A percentile compares a stretch with the other conserved stretches of the same genome.
These are phyloP conservation scores for Beris morrisii DNA, from an alignment of 2,888 invertebrate species.

Conservation along the genomic window DNA sequence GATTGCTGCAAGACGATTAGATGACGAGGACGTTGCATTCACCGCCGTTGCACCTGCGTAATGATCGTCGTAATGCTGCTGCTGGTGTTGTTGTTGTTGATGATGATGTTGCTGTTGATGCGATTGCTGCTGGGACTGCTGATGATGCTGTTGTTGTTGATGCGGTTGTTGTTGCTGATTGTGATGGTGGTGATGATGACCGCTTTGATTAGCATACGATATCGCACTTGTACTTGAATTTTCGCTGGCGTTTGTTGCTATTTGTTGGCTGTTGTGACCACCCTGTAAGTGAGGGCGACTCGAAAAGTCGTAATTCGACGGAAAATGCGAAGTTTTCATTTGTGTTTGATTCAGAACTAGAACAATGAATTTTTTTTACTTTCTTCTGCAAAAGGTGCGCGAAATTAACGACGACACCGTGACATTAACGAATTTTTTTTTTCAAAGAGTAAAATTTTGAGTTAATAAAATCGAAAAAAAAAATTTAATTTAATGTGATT, in stretches of 20 bases:
- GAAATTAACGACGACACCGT: too few relatives aligned
- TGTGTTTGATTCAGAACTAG: constrained; percentile 38
- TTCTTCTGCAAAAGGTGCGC: constrained; percentile 4
- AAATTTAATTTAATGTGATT: too few relatives aligned
- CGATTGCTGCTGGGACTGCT: constrained; percentile 37
- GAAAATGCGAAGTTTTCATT: constrained; percentile 49
- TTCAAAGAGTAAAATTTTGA: too few relatives aligned
- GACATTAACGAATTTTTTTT: too few relatives aligned
- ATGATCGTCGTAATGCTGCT: constrained; percentile 18
- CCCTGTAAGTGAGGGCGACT: constrained; percentile 47
- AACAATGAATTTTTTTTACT: constrained; percentile 26
- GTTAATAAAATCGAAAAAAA: too few relatives aligned
- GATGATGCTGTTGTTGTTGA: constrained; percentile 35
- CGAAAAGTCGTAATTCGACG: constrained; percentile 47
- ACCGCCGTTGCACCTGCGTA: constrained; percentile 37
- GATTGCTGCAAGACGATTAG: constrained; percentile 19
- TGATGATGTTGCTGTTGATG: constrained; percentile 34
- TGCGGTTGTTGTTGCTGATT: constrained; percentile 31
- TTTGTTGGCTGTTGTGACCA: constrained; percentile 40
- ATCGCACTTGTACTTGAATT: constrained; percentile 26
- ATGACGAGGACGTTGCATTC: constrained; percentile 36
- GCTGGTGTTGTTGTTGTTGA: constrained; percentile 6
- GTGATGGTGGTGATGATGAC: constrained; percentile 12
- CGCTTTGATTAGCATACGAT: constrained; percentile 31
- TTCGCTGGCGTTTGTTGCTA: constrained; percentile 20